Percentiles rank a stretch among this genome's conserved stretches.
These are phyloP conservation scores for Mythimna ferrago DNA, from an alignment of 2,888 invertebrate genomes.

Conservation along the genomic window DNA sequence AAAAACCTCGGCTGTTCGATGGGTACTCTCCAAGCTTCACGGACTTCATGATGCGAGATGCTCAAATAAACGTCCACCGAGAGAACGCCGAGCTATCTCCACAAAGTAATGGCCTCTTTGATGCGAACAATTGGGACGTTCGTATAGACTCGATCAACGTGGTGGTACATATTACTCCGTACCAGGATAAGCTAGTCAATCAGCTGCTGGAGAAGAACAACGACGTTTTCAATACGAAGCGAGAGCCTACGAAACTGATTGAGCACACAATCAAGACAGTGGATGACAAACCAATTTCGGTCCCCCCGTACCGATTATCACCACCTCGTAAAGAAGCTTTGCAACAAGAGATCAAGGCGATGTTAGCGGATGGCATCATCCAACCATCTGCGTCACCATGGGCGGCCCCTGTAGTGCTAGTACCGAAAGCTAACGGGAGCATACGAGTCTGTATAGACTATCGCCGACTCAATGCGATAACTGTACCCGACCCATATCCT, in stretches of 20 bases:
- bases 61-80: too few relatives aligned
- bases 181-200: too few relatives aligned
- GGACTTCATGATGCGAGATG: too few relatives aligned
- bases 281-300: constrained; percentile 18
- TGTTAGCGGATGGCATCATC: background rate
- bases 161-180: too few relatives aligned
- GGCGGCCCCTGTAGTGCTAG: constrained; percentile 3
- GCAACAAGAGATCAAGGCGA: background rate
- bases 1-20: too few relatives aligned
- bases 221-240: constrained; percentile 7
- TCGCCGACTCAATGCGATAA: constrained; percentile 1
- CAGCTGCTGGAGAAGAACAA: too few relatives aligned
- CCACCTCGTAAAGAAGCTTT: background rate
- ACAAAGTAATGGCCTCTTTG: too few relatives aligned
- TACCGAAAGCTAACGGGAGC: constrained; percentile 2
- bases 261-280: constrained; percentile 17
- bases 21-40: too few relatives aligned
- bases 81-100: too few relatives aligned
- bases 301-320: constrained; percentile 1
- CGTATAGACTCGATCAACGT: too few relatives aligned
- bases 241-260: constrained; percentile 5
- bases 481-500: background rate
- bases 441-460: background rate
- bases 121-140: too few relatives aligned
- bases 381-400: constrained; percentile 8